Base-by-base conservation (phyloP, 1,140 invertebrate genomes). In the Bombus terrestris region DNA sequence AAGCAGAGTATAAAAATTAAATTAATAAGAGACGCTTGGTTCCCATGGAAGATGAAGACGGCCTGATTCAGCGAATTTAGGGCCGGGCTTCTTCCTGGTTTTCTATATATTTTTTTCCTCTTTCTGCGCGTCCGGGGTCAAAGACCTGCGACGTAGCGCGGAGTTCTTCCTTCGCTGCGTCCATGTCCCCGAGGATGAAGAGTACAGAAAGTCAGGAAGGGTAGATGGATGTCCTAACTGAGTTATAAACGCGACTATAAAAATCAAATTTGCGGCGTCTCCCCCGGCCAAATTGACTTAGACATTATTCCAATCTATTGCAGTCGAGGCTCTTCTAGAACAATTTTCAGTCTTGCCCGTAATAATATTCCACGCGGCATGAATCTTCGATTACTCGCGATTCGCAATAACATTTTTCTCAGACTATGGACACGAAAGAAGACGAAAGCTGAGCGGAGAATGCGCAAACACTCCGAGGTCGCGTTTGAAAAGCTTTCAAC, bases 221-320 rank as follows among this genome's bases (percentile, higher is more conserved):
- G 76, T 81, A 81, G 88, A 77, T 69, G 84, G 86, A 86, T 79
- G 77, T 87, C 86, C 86, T 91, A 92, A 92, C 87, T 39, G 78
- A 88, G 91, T 92, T 92, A 92, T 91, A 88, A 91, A 84, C 85
- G 86, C 87, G 85, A 91, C 90, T 90, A 91, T 88, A 91, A 91
- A 91, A 91, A 92, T 92, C 85, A 90, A 92, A 92, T 92, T 92
- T 92, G 85, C 78, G 90, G 88, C 86, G 83, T 86, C 85, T 88
- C 79, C 87, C 72, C 62, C 59, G 41, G 62, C 39, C 35, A 82
- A 81, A 74, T 82, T 79, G 81, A 81, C 76, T 87, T 86, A 91
- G 86, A 87, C 85, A 89, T 91, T 91, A 91, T 92, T 91, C 81
- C 87, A 83, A 88, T 85, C 86, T 89, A 88, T 85, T 39, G 78